Percentiles rank a stretch among this genome's conserved stretches.
These are phyloP conservation scores for Dermatemys mawii DNA, from an alignment of 2,113 vertebrate species.

Conservation along the genomic window DNA sequence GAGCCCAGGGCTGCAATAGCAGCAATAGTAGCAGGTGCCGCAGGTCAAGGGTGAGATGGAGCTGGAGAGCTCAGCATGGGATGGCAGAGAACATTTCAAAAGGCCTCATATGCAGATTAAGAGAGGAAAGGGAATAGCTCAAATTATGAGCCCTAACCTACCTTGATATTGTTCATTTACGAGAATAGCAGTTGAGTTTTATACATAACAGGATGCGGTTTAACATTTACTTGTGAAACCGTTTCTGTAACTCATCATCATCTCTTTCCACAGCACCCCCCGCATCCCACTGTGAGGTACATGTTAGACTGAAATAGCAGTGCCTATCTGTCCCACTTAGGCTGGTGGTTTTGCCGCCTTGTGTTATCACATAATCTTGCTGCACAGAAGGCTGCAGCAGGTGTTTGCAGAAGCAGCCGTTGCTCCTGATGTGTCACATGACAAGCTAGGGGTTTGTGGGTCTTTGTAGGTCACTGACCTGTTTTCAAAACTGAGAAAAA, in stretches of 20 bases:
- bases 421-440: background rate
- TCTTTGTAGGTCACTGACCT: background rate
- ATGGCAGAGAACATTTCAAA: background rate
- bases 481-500: background rate
- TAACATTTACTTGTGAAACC: constrained; percentile 72
- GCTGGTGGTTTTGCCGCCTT: background rate
- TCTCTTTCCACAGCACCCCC: background rate
- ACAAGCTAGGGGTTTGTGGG: background rate
- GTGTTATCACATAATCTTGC: constrained; percentile 36
- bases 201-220: constrained; percentile 81
- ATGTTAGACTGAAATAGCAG: constrained; percentile 39
- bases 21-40: background rate
- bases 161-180: background rate
- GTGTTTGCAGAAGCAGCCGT: constrained; percentile 29
- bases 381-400: background rate
- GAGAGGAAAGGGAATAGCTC: background rate
- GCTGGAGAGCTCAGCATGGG: background rate
- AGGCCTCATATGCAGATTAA: background rate
- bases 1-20: background rate
- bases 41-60: background rate
- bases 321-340: background rate
- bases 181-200: constrained; percentile 15
- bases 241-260: background rate
- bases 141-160: background rate
- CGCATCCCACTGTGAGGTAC: constrained; percentile 26